A percentile compares a stretch with the other conserved stretches of the same genome.
These are phyloP conservation scores for Sebastes variabilis DNA, from an alignment of 2,797 vertebrate species.

Conservation along the genomic window DNA sequence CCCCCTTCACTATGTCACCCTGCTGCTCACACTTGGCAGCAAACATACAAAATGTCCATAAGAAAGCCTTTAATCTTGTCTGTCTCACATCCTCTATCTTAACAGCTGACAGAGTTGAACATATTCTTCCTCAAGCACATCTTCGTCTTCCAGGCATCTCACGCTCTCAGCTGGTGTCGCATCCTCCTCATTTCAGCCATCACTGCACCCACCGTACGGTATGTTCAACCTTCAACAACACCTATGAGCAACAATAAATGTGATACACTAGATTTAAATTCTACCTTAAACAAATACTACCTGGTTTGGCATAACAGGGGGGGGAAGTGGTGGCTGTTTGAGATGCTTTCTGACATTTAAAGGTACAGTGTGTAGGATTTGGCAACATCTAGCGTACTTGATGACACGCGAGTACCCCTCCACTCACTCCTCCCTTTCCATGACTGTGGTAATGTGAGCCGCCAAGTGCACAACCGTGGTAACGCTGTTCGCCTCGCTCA, in stretches of 20 bases:
- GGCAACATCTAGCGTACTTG: no score
- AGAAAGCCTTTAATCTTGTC: not conserved
- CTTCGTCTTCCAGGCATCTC: constrained; percentile 95
- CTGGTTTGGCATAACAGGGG: not conserved
- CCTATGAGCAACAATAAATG: not conserved
- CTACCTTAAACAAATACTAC: not conserved
- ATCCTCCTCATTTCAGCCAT: constrained; percentile 94
- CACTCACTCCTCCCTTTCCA: no score
- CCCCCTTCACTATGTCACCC: not conserved
- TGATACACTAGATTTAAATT: not conserved
- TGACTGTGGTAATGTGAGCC: no score
- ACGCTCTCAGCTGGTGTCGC: constrained; percentile 93
- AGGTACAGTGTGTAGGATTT: no score
- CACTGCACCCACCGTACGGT: constrained; percentile 97
- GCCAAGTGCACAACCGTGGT: no score
- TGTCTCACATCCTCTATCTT: not conserved
- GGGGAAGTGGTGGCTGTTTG: not conserved
- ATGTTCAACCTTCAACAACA: constrained; percentile 32
- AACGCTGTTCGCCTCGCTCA: no score
- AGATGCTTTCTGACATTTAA: not conserved
- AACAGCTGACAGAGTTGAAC: constrained; percentile 94
- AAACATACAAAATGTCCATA: not conserved
- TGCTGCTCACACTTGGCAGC: not conserved
- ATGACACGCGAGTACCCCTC: no score
- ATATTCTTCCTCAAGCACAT: constrained; percentile 99